phyloP scores from a whole-genome alignment of 1,140 invertebrate genomes.

The Drosophila aff. region DNA sequence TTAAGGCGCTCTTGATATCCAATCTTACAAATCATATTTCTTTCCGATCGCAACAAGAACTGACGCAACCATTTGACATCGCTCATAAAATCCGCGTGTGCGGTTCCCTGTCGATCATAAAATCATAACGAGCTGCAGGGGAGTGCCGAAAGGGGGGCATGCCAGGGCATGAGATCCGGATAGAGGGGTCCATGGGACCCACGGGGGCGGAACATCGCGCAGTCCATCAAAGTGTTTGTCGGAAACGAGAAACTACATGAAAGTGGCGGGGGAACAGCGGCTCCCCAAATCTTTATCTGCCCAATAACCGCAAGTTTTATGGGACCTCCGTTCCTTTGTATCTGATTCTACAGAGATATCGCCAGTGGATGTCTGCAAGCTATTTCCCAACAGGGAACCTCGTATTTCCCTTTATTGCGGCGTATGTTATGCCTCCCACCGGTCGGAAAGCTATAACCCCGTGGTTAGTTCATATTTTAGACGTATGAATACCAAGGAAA shows the following conservation, averaged over 20 bases:
- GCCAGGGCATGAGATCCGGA: background rate
- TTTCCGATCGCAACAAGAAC: slow-evolving; percentile 60
- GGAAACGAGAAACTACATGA: slow-evolving; percentile 49
- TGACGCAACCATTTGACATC: slow-evolving; percentile 74
- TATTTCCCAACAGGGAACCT: slow-evolving; percentile 11
- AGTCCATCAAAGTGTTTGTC: slow-evolving; percentile 49
- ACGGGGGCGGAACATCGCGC: slow-evolving; percentile 16
- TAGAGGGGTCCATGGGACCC: background rate
- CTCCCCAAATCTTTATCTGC: slow-evolving; percentile 19
- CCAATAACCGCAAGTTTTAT: slow-evolving; percentile 44
- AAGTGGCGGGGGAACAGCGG: slow-evolving; percentile 18
- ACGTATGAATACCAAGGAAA: background rate
- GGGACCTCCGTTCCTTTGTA: slow-evolving; percentile 18
- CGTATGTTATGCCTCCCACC: background rate
- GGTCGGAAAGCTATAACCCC: background rate
- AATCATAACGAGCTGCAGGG: slow-evolving; percentile 29
- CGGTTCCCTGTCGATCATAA: slow-evolving; percentile 47
- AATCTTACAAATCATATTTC: slow-evolving; percentile 79
- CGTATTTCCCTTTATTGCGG: slow-evolving; percentile 1
- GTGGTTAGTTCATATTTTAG: background rate
- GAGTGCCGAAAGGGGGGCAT: background rate
- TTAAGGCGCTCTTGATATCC: slow-evolving; percentile 70
- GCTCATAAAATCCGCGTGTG: slow-evolving; percentile 59
- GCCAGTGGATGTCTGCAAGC: background rate
- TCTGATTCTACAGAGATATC: slow-evolving; percentile 6